Percentiles rank a stretch among this genome's conserved stretches.
phyloP scores from a whole-genome alignment of 2,888 invertebrate genomes.

The Neoaliturus tenellus region DNA sequence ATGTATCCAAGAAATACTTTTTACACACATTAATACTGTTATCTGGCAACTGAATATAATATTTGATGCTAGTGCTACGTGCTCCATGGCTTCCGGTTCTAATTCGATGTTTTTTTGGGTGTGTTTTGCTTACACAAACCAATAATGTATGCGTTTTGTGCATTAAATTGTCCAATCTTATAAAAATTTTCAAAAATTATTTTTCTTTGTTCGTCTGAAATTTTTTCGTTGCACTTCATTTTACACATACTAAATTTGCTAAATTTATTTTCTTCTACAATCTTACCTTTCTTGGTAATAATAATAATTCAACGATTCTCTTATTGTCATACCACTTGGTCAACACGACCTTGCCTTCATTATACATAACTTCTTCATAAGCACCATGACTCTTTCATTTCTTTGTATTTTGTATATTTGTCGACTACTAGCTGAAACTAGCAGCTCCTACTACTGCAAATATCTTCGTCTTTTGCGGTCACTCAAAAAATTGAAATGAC shows the following conservation, averaged over 20 bases:
- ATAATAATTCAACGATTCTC: constrained; percentile 59
- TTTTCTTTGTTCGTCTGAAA: constrained; percentile 46
- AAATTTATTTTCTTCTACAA: constrained; percentile 36
- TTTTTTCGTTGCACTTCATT: constrained; percentile 41
- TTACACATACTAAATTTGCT: constrained; percentile 33
- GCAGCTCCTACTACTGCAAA: constrained; percentile 57
- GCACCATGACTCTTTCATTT: constrained; percentile 49
- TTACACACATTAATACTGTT: constrained; percentile 42
- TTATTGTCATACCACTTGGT: constrained; percentile 65
- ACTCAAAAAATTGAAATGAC: constrained; percentile 45
- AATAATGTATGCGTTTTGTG: constrained; percentile 47
- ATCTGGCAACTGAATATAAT: constrained; percentile 21
- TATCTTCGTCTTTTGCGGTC: constrained; percentile 45
- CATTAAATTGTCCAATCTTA: constrained; percentile 29
- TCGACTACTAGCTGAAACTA: too few relatives aligned
- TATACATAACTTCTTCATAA: constrained; percentile 43
- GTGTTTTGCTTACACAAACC: constrained; percentile 43
- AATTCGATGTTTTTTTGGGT: constrained; percentile 34
- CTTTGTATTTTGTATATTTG: constrained; percentile 54
- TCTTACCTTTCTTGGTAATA: constrained; percentile 30
- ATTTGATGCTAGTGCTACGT: background rate
- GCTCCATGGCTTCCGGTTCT: background rate
- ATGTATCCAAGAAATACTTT: constrained; percentile 29
- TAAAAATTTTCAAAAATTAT: constrained; percentile 30
- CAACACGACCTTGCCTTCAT: constrained; percentile 57